Conservation (phyloP, 2,888 invertebrate genomes). For the Lasioglossum marginatum region DNA sequence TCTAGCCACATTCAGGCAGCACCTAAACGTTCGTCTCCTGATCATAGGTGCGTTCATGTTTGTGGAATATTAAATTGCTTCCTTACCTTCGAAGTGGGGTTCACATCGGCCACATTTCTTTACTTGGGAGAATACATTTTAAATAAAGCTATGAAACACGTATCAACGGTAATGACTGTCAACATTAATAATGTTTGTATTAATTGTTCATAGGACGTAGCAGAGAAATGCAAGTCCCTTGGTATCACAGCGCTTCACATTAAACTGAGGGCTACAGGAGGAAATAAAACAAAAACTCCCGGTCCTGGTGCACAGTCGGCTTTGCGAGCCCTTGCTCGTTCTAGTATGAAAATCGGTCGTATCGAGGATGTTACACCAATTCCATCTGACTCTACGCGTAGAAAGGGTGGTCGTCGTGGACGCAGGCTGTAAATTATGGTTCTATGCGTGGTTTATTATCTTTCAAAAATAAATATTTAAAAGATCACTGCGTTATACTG, state of each 20-base stretch:
- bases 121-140: slow-evolving; percentile 37
- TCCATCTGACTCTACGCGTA: slow-evolving; percentile 99
- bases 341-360: slow-evolving; percentile 99
- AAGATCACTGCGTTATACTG: slow-evolving; percentile 40
- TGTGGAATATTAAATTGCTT: slow-evolving; percentile 76
- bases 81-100: slow-evolving; percentile 52
- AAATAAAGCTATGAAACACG: not conserved
- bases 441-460: slow-evolving; percentile 64
- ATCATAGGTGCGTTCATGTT: slow-evolving; percentile 77
- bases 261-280: slow-evolving; percentile 99
- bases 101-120: slow-evolving; percentile 19
- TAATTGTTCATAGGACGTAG: slow-evolving; percentile 92
- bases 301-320: slow-evolving; percentile 99
- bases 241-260: slow-evolving; percentile 99
- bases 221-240: slow-evolving; percentile 98
- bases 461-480: slow-evolving; percentile 76
- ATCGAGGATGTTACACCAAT: slow-evolving; percentile 99
- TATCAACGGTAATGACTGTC: not conserved
- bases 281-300: slow-evolving; percentile 99
- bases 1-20: slow-evolving; percentile 78
- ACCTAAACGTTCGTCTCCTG: slow-evolving; percentile 65
- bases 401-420: slow-evolving; percentile 99
- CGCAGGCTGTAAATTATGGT: slow-evolving; percentile 94
- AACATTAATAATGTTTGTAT: not conserved
- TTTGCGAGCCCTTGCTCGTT: slow-evolving; percentile 98